phyloP scores from a whole-genome alignment of 2,888 invertebrate species.

The Chorisops tibialis region DNA sequence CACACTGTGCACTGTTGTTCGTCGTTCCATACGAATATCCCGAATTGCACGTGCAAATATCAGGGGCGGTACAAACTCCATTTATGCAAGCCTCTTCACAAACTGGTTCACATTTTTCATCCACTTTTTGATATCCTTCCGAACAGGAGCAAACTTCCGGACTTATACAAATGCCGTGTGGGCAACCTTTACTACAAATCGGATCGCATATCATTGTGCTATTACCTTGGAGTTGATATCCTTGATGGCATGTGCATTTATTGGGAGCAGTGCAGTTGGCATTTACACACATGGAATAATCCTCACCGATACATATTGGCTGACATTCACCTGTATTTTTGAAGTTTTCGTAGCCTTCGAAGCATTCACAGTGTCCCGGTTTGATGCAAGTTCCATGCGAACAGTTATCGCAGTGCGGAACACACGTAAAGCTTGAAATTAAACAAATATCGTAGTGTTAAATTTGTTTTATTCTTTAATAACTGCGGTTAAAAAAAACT shows the following conservation, averaged over 20 bases:
- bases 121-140: background rate
- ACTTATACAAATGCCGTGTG: constrained; percentile 24
- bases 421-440: constrained; percentile 38
- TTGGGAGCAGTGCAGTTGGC: background rate
- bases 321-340: constrained; percentile 36
- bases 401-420: constrained; percentile 41
- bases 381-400: constrained; percentile 42
- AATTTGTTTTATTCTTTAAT: too few species aligned
- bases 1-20: constrained; percentile 24
- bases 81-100: constrained; percentile 9
- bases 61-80: constrained; percentile 24
- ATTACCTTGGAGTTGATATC: background rate
- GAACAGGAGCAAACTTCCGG: constrained; percentile 40
- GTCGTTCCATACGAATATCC: constrained; percentile 29
- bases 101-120: background rate
- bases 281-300: background rate
- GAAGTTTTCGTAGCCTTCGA: constrained; percentile 37
- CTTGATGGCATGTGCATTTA: background rate
- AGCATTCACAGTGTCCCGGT: constrained; percentile 44
- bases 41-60: constrained; percentile 28
- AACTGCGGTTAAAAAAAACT: too few species aligned
- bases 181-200: constrained; percentile 6
- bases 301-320: constrained; percentile 40
- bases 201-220: background rate
- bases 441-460: too few species aligned